Evolutionary conservation across 2,888 invertebrate genomes (phyloP), one percentile per base, ranked within the genome.

Genomic region (Pycnomerus fuliginosus): DNA sequence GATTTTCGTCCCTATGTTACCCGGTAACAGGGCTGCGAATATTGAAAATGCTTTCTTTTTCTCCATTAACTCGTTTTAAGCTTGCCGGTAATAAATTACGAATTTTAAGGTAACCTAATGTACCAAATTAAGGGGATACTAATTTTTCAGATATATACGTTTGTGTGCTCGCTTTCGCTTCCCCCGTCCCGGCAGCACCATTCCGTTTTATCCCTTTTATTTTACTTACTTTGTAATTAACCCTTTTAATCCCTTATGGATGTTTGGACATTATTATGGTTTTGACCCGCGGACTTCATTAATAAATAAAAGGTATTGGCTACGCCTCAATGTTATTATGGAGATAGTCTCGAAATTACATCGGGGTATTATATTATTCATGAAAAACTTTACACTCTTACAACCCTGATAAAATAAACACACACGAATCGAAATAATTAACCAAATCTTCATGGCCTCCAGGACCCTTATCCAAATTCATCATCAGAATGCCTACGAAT

Each of bases 71-170:
- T 58, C 50, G 58, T 60, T 58, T 57, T 63, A 62, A 64, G 60
- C 61, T 56, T 47, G 48, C 49, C 45, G 48, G 61, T 65, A 62
- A 67, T 68, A 68, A 69, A 69, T 69, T 65, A 64, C 65, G 65
- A 62, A 68, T 67, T 69, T 68, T 67, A 67, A 68, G 67, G 68
- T 67, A 64, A 66, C 61, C 64, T 65, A 67, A 65, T 67, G 67
- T 64, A 60, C 58, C 61, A 62, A 62, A 65, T 65, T 67, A 67
- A 67, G 65, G 66, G 62, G 58, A 53, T 62, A 60, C 60, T 62
- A 64, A 67, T 64, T 65, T 67, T 67, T 65, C 66, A 61, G 62
- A 64, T 64, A 60, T 52, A 53, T 53, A 39, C 47, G 35, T 29
- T 32, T 35, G 39, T 30, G 40, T 33, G 41, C 14, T 23, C 33